Evolutionary conservation across 1,140 invertebrate species (phyloP).

Genomic region (Rhopalosiphum maidis): DNA sequence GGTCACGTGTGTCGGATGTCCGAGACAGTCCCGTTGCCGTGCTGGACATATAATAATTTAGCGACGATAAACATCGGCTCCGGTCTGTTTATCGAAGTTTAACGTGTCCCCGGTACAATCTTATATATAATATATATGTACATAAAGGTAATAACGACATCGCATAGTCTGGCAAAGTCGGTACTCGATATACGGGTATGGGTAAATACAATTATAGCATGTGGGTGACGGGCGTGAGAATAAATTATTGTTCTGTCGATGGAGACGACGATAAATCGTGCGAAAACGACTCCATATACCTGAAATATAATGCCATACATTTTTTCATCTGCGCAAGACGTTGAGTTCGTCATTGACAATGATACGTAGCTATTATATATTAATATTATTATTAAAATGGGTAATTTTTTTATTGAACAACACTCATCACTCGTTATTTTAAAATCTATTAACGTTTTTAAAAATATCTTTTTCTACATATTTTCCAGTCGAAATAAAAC

Average conservation of each 20-base stretch:
- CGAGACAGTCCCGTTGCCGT: background rate
- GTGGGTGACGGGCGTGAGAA: background rate
- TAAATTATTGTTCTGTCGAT: background rate
- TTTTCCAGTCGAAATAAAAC: no score
- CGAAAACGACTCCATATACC: background rate
- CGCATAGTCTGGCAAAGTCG: background rate
- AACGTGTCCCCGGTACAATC: background rate
- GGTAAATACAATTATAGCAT: constrained; percentile 11
- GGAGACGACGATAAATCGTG: background rate
- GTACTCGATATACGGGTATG: background rate
- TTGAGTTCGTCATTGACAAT: background rate
- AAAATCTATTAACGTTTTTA: no score
- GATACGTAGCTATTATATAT: no score
- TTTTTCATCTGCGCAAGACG: background rate
- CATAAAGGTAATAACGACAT: background rate
- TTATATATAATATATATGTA: background rate
- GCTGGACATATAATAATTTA: background rate
- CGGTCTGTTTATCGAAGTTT: background rate
- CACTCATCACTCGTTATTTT: no score
- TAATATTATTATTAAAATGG: no score
- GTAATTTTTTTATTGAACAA: no score
- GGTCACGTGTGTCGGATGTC: background rate
- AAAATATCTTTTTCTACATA: no score
- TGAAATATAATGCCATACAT: background rate
- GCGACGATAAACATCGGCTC: background rate